Conservation (phyloP, 2,113 vertebrate species). For the Parotia lawesii region DNA sequence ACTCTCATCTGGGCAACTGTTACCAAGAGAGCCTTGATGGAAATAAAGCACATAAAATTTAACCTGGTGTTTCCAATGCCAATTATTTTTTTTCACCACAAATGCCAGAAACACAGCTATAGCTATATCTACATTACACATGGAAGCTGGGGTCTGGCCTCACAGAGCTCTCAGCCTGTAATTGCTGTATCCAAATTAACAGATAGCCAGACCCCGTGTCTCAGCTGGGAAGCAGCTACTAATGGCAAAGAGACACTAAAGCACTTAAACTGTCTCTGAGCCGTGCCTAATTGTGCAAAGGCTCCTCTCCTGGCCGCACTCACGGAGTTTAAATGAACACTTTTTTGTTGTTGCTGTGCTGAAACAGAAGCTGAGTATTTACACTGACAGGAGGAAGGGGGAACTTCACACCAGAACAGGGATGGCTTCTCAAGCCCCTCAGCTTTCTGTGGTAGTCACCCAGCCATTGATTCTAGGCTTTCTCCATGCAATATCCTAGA, state of each 20-base stretch:
- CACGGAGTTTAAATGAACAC: rapidly evolving
- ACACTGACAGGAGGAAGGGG: not conserved
- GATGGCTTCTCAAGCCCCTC: not conserved
- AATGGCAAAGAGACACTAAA: not conserved
- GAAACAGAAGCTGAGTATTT: not conserved
- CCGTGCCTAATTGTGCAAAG: not conserved
- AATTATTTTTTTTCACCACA: not conserved
- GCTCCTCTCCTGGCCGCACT: not conserved
- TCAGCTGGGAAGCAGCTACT: not conserved
- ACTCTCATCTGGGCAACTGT: not conserved
- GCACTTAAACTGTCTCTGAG: conserved; percentile 9
- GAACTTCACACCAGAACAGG: not conserved
- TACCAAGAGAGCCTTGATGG: not conserved
- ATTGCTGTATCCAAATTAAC: conserved; percentile 9
- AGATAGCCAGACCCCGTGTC: not conserved
- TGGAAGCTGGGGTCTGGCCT: not conserved
- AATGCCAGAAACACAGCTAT: not conserved
- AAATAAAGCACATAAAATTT: not conserved
- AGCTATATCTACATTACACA: not conserved
- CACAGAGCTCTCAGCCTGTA: not conserved
- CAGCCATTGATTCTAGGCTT: not conserved
- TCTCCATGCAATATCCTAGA: rapidly evolving
- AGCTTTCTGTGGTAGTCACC: rapidly evolving
- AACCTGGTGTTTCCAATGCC: not conserved
- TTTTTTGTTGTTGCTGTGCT: not conserved